Percentiles rank a stretch among this genome's conserved stretches.
Conservation (phyloP, 2,113 vertebrate genomes). For the Hippocampus zosterae region DNA sequence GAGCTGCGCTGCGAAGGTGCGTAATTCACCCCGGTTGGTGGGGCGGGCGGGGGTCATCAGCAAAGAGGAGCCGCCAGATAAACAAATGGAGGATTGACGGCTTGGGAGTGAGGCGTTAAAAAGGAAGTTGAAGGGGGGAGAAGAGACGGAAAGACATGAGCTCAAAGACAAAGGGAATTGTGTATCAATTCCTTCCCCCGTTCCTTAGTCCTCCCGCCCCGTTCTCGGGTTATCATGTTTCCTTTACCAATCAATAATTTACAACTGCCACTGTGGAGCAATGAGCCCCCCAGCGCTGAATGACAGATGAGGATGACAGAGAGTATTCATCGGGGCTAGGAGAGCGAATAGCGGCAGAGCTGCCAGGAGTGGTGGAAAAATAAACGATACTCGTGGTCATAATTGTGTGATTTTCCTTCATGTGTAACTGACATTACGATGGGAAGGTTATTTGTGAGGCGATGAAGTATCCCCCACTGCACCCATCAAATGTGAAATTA, state of each 20-base stretch:
- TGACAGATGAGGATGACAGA: slow-evolving; percentile 61
- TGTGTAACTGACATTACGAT: background rate
- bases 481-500: background rate
- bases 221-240: slow-evolving; percentile 57
- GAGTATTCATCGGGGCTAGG: slow-evolving; percentile 17
- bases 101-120: slow-evolving; percentile 1
- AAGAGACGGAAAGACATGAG: background rate
- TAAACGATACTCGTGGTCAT: slow-evolving; percentile 6
- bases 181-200: slow-evolving; percentile 15
- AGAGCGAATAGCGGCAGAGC: slow-evolving; percentile 25
- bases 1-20: slow-evolving; percentile 52
- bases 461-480: background rate
- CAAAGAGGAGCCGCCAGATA: slow-evolving; percentile 13
- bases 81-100: slow-evolving; percentile 9
- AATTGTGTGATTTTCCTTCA: background rate
- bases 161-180: slow-evolving; percentile 17
- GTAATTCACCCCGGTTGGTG: slow-evolving; percentile 57
- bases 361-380: slow-evolving; percentile 13
- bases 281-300: slow-evolving; percentile 46
- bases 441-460: background rate
- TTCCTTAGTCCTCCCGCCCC: slow-evolving; percentile 21
- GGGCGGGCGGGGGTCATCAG: slow-evolving; percentile 3
- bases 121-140: background rate
- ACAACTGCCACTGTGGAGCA: slow-evolving; percentile 50
- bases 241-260: slow-evolving; percentile 67